Percentiles rank a stretch among this genome's conserved stretches.
phyloP scores from a whole-genome alignment of 1,140 invertebrate species.

The Mesaphorura yosii region DNA sequence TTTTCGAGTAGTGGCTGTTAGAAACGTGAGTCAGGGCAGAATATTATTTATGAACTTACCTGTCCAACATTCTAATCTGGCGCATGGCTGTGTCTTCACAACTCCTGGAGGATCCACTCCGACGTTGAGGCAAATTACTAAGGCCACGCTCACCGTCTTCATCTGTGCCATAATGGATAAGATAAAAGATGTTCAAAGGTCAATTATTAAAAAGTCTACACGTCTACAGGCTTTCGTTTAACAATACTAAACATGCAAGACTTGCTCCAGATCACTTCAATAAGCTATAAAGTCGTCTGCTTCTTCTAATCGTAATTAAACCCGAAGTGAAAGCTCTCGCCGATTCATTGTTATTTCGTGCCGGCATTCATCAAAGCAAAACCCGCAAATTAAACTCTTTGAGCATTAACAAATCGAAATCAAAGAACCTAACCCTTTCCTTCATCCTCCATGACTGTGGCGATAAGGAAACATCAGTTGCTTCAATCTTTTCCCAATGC shows the following conservation, averaged over 20 bases:
- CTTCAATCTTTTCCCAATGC: slow-evolving; percentile 63
- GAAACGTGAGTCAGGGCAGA: too few species aligned
- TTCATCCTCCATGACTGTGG: slow-evolving; percentile 80
- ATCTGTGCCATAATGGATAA: slow-evolving; percentile 67
- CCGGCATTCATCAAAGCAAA: too few species aligned
- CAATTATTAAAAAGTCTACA: slow-evolving; percentile 1
- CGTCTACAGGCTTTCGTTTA: too few species aligned
- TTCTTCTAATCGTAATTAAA: too few species aligned
- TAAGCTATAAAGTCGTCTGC: too few species aligned
- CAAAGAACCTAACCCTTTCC: slow-evolving; percentile 56
- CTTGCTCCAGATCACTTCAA: too few species aligned
- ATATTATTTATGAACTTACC: slow-evolving; percentile 44
- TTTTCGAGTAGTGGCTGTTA: neutral
- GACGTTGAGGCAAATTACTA: slow-evolving; percentile 95
- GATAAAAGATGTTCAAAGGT: too few species aligned
- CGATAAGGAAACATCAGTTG: slow-evolving; percentile 53
- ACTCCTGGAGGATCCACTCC: slow-evolving; percentile 98
- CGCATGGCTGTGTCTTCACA: slow-evolving; percentile 92
- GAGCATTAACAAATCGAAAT: neutral
- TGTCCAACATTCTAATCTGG: slow-evolving; percentile 93
- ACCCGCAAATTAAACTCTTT: neutral
- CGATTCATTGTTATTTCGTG: too few species aligned
- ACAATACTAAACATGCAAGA: too few species aligned
- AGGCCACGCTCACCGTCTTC: slow-evolving; percentile 98
- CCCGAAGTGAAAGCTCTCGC: too few species aligned